phyloP scores from a whole-genome alignment of 2,113 vertebrate species.

The Ascaphus truei region DNA sequence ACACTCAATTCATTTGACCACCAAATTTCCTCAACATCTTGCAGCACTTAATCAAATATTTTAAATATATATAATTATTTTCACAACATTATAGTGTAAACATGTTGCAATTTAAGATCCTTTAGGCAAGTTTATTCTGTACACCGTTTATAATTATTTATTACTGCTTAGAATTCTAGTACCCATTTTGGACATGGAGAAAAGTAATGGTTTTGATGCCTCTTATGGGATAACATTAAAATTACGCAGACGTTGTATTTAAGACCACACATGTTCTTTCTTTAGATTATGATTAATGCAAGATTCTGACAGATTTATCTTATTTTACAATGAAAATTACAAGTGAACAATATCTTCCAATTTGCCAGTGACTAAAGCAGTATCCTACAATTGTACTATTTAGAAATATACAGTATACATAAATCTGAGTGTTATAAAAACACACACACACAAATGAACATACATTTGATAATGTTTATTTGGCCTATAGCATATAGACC shows the following conservation, averaged over 20 bases:
- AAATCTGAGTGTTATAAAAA: no score
- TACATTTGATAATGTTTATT: no score
- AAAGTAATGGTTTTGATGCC: not conserved
- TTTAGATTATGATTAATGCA: not conserved
- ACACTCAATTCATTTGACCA: slow-evolving; percentile 46
- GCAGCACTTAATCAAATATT: slow-evolving; percentile 56
- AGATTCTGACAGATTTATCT: not conserved
- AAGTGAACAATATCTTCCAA: not conserved
- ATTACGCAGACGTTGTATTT: not conserved
- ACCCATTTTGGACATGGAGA: not conserved
- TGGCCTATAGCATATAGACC: no score
- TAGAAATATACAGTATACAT: no score
- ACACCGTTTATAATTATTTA: slow-evolving; percentile 1
- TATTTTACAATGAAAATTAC: not conserved
- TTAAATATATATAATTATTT: slow-evolving; percentile 44
- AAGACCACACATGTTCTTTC: slow-evolving; percentile 1
- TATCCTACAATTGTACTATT: no score
- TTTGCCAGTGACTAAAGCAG: not conserved
- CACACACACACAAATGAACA: no score
- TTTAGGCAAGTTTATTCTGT: slow-evolving; percentile 40
- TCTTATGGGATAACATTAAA: not conserved
- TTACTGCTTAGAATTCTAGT: not conserved
- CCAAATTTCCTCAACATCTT: slow-evolving; percentile 54
- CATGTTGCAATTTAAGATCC: slow-evolving; percentile 34
- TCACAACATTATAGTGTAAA: slow-evolving; percentile 44